Percentiles rank a stretch among this genome's conserved stretches.
phyloP scores from a whole-genome alignment of 2,797 vertebrate genomes.

The Anguilla pacifica region DNA sequence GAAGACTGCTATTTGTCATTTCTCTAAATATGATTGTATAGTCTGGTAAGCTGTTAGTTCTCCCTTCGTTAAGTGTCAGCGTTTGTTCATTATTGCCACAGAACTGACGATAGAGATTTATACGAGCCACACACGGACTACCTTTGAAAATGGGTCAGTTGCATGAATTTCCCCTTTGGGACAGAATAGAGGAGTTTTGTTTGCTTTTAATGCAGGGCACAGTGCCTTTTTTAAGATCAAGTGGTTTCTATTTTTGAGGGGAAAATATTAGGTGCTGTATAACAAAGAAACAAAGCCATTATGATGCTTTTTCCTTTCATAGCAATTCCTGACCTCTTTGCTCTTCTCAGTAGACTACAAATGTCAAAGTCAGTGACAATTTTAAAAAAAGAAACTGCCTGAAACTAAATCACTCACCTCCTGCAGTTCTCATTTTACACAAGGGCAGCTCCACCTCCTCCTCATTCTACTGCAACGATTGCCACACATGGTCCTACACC shows the following conservation, averaged over 20 bases:
- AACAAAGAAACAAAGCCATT: background rate
- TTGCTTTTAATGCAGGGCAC: background rate
- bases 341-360: background rate
- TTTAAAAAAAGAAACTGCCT: background rate
- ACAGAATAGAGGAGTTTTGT: background rate
- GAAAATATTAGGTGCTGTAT: background rate
- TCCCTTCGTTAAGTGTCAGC: background rate
- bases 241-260: background rate
- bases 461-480: background rate
- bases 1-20: conserved; percentile 44
- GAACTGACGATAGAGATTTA: background rate
- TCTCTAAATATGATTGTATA: background rate
- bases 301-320: too few species aligned
- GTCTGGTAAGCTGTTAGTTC: background rate
- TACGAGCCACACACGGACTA: background rate
- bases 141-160: background rate
- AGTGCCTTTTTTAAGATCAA: background rate
- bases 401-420: too few species aligned
- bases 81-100: background rate
- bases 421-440: background rate
- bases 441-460: background rate
- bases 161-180: background rate
- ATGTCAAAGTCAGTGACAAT: background rate
- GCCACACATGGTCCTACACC: too few species aligned
- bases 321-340: background rate